phyloP scores from a whole-genome alignment of 2,888 invertebrate genomes.

The Spatulosminthurus flaviceps region DNA sequence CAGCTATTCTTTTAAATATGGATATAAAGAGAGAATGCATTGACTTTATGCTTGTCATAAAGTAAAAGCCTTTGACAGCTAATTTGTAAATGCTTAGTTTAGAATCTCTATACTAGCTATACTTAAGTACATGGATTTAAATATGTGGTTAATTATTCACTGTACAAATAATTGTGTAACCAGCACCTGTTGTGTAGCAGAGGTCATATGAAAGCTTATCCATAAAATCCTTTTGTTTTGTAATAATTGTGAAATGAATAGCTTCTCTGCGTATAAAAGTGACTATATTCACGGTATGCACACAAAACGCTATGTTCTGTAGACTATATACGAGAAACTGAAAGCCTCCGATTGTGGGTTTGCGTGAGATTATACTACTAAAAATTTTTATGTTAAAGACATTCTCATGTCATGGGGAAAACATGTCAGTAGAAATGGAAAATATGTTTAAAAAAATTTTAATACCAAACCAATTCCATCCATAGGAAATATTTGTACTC shows the following conservation, averaged over 20 bases:
- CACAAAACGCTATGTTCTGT: too few species aligned
- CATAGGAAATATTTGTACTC: constrained; percentile 4
- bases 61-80: constrained; percentile 9
- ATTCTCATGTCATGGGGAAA: too few species aligned
- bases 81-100: neutral
- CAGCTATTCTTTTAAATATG: neutral
- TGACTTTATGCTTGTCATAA: constrained; percentile 11
- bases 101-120: neutral
- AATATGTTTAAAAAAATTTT: neutral
- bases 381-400: too few species aligned
- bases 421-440: neutral
- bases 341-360: neutral
- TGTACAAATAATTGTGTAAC: neutral
- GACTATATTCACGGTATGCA: too few species aligned
- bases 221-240: too few species aligned
- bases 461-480: constrained; percentile 1
- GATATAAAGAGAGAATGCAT: neutral
- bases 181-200: neutral
- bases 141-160: constrained; percentile 1
- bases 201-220: neutral
- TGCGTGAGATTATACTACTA: constrained; percentile 5
- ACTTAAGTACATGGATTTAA: neutral
- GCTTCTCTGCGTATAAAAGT: too few species aligned
- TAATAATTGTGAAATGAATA: too few species aligned
- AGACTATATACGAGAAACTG: neutral